Evolutionary conservation across 92 coral and sea anemone species (phyloP), one percentile per base, ranked within the genome.

Genomic region (Heteractis magnifica): DNA sequence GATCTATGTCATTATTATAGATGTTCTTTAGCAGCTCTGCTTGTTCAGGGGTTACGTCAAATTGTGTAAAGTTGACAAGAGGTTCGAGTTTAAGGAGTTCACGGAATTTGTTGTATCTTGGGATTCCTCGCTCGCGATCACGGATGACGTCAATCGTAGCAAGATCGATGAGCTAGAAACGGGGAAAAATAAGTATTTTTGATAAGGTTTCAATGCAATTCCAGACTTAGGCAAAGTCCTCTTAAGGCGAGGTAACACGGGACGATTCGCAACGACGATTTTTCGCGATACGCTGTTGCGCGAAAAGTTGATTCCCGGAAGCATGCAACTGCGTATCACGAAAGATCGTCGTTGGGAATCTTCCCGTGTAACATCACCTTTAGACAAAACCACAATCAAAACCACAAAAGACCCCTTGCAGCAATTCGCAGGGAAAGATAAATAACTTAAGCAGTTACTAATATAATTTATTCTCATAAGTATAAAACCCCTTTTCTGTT

Each of bases 41-140:
- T 23, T 86, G 82, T 21, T 60, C 89, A 0, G 93, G 87, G 51
- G 88, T 83, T 75, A 89, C 90, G 52, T 88, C 90, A 8, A 93
- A 88, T n/a, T 91, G 82, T 18, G 82, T 79, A 74, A 93, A 93
- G 9, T 88, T 77, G 1, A 26, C 44, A 44, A 87, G 89, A 20
- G 92, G 81, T 71, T 70, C 53, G 41, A 93, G 80, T 23, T 75
- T 71, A 53, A 93, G 74, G 20, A 89, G 87, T 18, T 87, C 79
- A 21, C 98, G 92, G 89, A 91, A 93, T 62, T 89, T 92, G 88
- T 93, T 93, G 86, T 93, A 93, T n/a, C 98, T 80, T 48, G 98
- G 94, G 71, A 93, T 77, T 2, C 98, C 98, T 56, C 98, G 86
- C 76, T 93, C 98, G 14, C 98, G 94, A 65, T 93, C 98, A 51